Evolutionary conservation across 1,140 invertebrate species (phyloP), one percentile per base, ranked within the genome.

Genomic region (Aphelenchoides fujianensis): DNA sequence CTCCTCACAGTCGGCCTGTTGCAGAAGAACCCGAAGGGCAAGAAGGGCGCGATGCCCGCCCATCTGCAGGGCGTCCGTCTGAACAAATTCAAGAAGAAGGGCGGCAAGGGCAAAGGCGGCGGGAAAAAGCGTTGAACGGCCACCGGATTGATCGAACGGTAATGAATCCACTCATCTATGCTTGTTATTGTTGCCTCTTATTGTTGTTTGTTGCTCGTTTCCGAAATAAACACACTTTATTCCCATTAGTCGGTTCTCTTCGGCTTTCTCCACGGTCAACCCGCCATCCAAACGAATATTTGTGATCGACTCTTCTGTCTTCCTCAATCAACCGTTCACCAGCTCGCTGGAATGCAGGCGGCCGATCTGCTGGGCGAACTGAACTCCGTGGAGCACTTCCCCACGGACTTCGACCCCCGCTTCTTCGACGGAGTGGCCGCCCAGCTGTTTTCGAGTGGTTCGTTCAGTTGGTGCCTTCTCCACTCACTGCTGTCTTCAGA

Each of bases 61-160:
- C 41, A 23, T 23, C 23, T 48, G 41, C 41, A 48, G 12, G 41
- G 41, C 23, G 41, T 48, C 23, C 41, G 41, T 48, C 23, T 48
- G 41, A 48, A 61, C 59, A 61, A 61, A 61, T 19, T 61, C 59
- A 61, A 61, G 31, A 61, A 61, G 41, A 48, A 48, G 12, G 23
- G n/a, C n/a, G n/a, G n/a, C n/a, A 61, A 61, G 16, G 16, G 59
- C n/a, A 61, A 61, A 61, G 30, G 59, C n/a, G 19, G n/a, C 23
- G 41, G 41, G 36, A 61, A 2, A 61, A 61, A 61, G 1, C 16
- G n/a, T 19, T 19, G 31, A 61, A 19, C n/a, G 36, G 36, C 16
- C 59, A 16, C n/a, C 27, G n/a, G 59, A 31, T 61, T 28, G 59
- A 61, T 19, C 36, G 59, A n/a, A n/a, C n/a, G n/a, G n/a, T n/a